Conservation (phyloP, 2,888 invertebrate species). For the Pharmacophagus antenor region DNA sequence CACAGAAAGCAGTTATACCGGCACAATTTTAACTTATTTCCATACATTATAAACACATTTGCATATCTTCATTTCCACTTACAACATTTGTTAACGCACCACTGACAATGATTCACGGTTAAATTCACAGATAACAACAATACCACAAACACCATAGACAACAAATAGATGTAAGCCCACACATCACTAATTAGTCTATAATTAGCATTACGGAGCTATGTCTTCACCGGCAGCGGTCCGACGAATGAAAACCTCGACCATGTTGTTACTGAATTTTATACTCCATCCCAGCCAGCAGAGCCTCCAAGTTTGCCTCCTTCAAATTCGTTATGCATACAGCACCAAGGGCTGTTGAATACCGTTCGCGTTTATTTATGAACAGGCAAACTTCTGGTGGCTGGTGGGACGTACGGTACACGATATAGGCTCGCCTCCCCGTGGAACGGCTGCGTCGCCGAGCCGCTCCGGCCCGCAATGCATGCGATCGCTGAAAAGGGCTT, state of each 20-base stretch:
- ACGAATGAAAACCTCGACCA: conserved; percentile 80
- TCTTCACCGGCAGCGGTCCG: conserved; percentile 75
- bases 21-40: conserved; percentile 49
- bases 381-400: conserved; percentile 81
- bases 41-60: conserved; percentile 49
- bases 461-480: conserved; percentile 66
- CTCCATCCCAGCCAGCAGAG: conserved; percentile 80
- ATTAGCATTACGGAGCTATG: conserved; percentile 77
- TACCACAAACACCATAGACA: conserved; percentile 20
- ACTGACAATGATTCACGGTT: conserved; percentile 25
- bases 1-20: conserved; percentile 48
- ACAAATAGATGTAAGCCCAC: conserved; percentile 21
- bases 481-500: conserved; percentile 83
- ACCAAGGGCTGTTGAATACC: conserved; percentile 83
- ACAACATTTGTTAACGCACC: conserved; percentile 4
- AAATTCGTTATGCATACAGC: conserved; percentile 83
- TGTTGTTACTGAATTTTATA: conserved; percentile 82
- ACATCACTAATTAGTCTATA: conserved; percentile 44
- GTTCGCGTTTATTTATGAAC: conserved; percentile 83
- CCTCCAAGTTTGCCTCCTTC: conserved; percentile 82
- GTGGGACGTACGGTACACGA: conserved; percentile 74
- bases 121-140: conserved; percentile 26
- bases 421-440: conserved; percentile 69
- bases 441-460: conserved; percentile 42
- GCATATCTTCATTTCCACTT: conserved; percentile 44